Conservation (phyloP, 2,888 invertebrate species). For the Ariolimax columbianus region DNA sequence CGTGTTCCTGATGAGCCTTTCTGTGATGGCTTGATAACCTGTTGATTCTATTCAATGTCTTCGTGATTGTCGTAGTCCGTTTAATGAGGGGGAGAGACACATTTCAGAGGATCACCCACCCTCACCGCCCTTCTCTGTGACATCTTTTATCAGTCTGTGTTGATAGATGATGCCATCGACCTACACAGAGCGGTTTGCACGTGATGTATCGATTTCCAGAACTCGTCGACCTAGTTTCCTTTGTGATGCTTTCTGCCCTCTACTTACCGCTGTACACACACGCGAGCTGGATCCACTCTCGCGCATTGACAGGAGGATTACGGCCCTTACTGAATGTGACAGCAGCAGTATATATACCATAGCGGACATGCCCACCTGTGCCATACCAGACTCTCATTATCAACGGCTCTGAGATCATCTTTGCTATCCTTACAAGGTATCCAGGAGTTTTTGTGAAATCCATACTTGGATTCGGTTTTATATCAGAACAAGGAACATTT, state of each 20-base stretch:
- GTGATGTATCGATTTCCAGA: constrained; percentile 36
- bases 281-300: not conserved
- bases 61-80: too few relatives aligned
- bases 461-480: too few relatives aligned
- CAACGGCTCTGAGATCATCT: not conserved
- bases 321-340: not conserved
- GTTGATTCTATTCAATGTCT: too few relatives aligned
- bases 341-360: constrained; percentile 10
- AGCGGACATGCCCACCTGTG: not conserved
- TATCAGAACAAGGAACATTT: too few relatives aligned
- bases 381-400: not conserved
- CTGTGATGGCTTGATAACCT: too few relatives aligned
- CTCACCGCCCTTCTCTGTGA: constrained; percentile 13
- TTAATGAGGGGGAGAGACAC: too few relatives aligned
- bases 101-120: too few relatives aligned
- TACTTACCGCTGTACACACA: constrained; percentile 13
- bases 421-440: too few relatives aligned
- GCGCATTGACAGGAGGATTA: not conserved
- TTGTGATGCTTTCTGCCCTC: constrained; percentile 20
- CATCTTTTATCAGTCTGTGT: constrained; percentile 1
- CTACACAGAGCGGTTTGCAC: not conserved
- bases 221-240: constrained; percentile 22
- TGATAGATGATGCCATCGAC: constrained; percentile 23
- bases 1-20: too few relatives aligned
- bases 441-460: too few relatives aligned